Conservation (phyloP, 2,113 vertebrate genomes). For the Chlorocebus sabaeus region DNA sequence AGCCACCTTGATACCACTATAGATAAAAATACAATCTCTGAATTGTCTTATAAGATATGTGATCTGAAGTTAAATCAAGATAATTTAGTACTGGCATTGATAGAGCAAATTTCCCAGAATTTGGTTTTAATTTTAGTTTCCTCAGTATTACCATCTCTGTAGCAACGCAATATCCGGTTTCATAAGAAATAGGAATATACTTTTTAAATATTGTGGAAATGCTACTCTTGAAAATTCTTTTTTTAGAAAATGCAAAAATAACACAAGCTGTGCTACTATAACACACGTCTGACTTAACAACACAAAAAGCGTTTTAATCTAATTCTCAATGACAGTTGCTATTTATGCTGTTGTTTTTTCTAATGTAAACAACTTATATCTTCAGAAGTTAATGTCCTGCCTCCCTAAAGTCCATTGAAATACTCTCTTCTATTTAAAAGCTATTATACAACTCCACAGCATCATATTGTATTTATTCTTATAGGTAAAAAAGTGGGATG, state of each 20-base stretch:
- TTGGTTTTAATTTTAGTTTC: conserved; percentile 21
- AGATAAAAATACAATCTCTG: conserved; percentile 33
- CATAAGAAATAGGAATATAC: conserved; percentile 9
- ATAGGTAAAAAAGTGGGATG: neutral
- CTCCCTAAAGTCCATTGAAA: neutral
- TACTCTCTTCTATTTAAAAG: neutral
- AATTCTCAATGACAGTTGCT: conserved; percentile 25
- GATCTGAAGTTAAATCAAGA: conserved; percentile 22
- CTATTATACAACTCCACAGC: neutral
- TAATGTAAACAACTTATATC: conserved; percentile 40
- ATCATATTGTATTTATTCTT: neutral
- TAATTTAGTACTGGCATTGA: neutral
- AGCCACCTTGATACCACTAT: conserved; percentile 56
- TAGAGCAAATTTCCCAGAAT: conserved; percentile 25
- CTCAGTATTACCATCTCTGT: neutral
- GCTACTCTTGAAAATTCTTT: neutral
- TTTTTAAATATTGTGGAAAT: conserved; percentile 52
- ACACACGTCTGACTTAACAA: neutral
- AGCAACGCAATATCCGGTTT: neutral
- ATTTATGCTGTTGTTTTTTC: neutral
- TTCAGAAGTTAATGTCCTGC: neutral
- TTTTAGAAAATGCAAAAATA: conserved; percentile 56
- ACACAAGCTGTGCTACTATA: neutral
- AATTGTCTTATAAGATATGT: conserved; percentile 17
- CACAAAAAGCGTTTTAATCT: neutral